Evolutionary conservation across 2,113 vertebrate genomes (phyloP).

Genomic region (Henicopernis longicauda): DNA sequence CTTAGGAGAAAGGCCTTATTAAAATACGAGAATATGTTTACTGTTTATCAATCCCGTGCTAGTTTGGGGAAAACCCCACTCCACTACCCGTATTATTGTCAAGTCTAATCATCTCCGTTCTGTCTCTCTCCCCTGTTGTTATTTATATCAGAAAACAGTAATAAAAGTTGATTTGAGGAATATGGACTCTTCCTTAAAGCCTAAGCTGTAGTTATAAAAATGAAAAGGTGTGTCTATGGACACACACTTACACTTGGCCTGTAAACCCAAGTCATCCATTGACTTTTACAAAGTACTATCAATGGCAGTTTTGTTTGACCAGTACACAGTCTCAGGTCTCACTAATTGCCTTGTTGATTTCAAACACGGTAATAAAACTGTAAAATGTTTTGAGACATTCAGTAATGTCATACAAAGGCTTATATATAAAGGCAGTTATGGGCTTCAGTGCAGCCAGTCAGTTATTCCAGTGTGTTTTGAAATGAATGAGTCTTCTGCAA

Average conservation of each 20-base stretch:
- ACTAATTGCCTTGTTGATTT: conserved; percentile 67
- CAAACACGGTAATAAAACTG: conserved; percentile 36
- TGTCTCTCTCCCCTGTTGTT: background rate
- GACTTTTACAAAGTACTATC: conserved; percentile 21
- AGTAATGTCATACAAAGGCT: background rate
- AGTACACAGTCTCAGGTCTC: background rate
- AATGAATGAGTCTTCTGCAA: background rate
- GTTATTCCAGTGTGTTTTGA: background rate
- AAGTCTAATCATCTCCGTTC: background rate
- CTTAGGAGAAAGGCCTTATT: background rate
- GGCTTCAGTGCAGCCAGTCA: background rate
- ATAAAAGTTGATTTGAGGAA: background rate
- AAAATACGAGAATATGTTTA: background rate
- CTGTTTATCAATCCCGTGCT: background rate
- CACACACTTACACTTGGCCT: background rate
- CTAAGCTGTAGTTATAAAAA: background rate
- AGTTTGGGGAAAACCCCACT: background rate
- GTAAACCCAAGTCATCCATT: background rate
- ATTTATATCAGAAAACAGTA: background rate
- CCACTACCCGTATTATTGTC: background rate
- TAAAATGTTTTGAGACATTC: conserved; percentile 15
- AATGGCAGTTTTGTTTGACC: conserved; percentile 41
- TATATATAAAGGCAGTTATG: background rate
- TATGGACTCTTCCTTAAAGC: background rate
- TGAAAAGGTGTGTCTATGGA: background rate